Evolutionary conservation across 2,888 invertebrate genomes (phyloP).

Genomic region (Ichneumoninae sp.): DNA sequence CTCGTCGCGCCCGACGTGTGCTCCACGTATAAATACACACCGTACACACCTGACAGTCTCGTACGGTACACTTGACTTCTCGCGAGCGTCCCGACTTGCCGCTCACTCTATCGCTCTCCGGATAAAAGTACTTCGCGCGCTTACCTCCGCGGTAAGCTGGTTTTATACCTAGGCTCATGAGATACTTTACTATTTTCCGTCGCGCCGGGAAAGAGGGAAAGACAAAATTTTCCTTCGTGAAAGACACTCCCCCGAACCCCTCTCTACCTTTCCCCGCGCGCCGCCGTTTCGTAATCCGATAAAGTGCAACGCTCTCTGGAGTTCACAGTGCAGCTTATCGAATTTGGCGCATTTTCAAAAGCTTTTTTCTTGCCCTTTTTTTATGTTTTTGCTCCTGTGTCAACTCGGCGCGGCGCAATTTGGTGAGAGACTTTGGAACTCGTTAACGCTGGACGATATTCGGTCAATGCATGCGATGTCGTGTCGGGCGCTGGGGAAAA

Average conservation of each 20-base stretch:
- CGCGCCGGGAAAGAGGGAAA: slow-evolving; percentile 13
- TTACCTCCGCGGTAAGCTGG: slow-evolving; percentile 37
- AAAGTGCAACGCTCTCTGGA: slow-evolving; percentile 27
- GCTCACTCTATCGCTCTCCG: slow-evolving; percentile 15
- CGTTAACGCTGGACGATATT: background rate
- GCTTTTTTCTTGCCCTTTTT: background rate
- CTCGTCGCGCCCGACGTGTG: slow-evolving; percentile 5
- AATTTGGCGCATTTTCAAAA: slow-evolving; percentile 34
- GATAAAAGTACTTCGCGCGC: slow-evolving; percentile 42
- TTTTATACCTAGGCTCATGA: slow-evolving; percentile 34
- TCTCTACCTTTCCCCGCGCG: background rate
- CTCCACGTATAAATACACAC: background rate
- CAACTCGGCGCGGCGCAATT: background rate
- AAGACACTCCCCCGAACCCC: background rate
- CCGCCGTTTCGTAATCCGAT: slow-evolving; percentile 29
- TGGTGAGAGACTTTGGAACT: background rate
- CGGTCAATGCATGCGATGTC: background rate
- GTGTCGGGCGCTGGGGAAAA: background rate
- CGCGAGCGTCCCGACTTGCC: background rate
- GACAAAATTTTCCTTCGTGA: slow-evolving; percentile 17
- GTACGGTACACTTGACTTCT: slow-evolving; percentile 27
- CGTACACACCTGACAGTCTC: slow-evolving; percentile 14
- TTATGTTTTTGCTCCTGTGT: background rate
- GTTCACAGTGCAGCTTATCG: slow-evolving; percentile 11
- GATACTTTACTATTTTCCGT: slow-evolving; percentile 33